phyloP scores from a whole-genome alignment of 2,797 vertebrate genomes.

The Champsocephalus esox region DNA sequence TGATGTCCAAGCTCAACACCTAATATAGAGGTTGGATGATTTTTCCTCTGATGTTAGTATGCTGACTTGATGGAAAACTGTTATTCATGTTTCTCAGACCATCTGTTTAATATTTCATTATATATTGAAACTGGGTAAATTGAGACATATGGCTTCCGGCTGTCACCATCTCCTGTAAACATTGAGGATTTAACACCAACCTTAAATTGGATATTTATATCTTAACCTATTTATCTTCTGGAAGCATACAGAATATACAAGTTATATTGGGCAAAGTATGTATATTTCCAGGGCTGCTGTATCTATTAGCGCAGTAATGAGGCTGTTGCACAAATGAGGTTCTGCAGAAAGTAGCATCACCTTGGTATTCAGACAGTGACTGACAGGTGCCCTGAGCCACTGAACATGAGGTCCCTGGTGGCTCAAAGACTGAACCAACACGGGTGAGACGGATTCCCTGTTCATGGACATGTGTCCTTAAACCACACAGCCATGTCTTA shows the following conservation, averaged over 20 bases:
- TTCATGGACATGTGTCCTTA: constrained; percentile 36
- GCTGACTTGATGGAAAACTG: neutral
- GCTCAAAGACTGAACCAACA: constrained; percentile 15
- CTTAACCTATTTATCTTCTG: neutral
- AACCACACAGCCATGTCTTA: constrained; percentile 31
- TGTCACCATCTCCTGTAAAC: neutral
- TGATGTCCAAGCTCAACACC: neutral
- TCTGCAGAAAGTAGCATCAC: constrained; percentile 1
- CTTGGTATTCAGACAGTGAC: constrained; percentile 20
- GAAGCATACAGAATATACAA: neutral
- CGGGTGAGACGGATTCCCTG: constrained; percentile 23
- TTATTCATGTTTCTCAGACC: neutral
- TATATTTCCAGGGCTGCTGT: neutral
- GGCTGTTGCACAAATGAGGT: constrained; percentile 4
- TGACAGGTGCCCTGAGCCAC: constrained; percentile 23
- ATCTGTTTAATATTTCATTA: neutral
- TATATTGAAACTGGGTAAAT: constrained; percentile 9
- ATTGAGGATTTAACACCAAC: neutral
- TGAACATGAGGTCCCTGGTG: constrained; percentile 21
- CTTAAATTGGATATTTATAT: neutral
- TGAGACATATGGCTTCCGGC: neutral
- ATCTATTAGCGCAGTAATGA: neutral
- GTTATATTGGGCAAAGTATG: neutral
- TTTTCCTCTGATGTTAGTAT: neutral
- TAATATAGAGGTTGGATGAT: neutral